A percentile compares a stretch with the other conserved stretches of the same genome.
These are phyloP conservation scores for Scrobipalpa atriplicella DNA, from an alignment of 2,888 invertebrate species.

Conservation along the genomic window DNA sequence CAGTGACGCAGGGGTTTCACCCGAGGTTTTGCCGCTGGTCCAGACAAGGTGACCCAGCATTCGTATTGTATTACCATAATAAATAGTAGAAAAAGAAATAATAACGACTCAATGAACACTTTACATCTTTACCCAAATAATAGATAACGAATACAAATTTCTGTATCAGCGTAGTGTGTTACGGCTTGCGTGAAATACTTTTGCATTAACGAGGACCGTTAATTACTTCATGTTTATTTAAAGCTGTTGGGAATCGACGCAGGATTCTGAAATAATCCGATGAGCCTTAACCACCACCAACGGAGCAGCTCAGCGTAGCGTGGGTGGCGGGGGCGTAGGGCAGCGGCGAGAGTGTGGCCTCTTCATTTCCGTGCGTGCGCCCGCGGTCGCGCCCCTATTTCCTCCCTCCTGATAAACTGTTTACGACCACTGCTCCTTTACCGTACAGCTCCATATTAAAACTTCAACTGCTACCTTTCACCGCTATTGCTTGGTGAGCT, in stretches of 20 bases:
- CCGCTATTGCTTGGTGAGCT: slow-evolving; percentile 4
- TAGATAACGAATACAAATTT: neutral
- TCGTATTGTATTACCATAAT: slow-evolving; percentile 11
- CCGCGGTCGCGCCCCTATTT: slow-evolving; percentile 56
- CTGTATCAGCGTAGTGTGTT: neutral
- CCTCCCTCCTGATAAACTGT: slow-evolving; percentile 55
- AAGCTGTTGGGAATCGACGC: slow-evolving; percentile 25
- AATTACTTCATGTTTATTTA: slow-evolving; percentile 34
- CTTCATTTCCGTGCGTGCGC: slow-evolving; percentile 67
- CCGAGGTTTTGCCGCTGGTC: slow-evolving; percentile 35
- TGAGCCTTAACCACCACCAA: neutral
- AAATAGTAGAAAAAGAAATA: slow-evolving; percentile 5
- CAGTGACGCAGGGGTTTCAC: slow-evolving; percentile 21
- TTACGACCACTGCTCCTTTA: slow-evolving; percentile 47
- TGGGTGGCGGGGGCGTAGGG: neutral
- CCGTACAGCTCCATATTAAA: slow-evolving; percentile 29
- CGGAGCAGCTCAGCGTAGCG: no score
- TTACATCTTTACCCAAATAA: neutral
- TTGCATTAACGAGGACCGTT: neutral
- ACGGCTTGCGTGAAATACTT: neutral
- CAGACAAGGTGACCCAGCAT: slow-evolving; percentile 20
- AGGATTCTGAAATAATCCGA: slow-evolving; percentile 21
- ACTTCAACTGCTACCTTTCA: neutral
- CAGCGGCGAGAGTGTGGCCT: slow-evolving; percentile 46
- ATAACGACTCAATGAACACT: neutral